phyloP scores from a whole-genome alignment of 1,140 invertebrate species.

The Musca vetustissima region DNA sequence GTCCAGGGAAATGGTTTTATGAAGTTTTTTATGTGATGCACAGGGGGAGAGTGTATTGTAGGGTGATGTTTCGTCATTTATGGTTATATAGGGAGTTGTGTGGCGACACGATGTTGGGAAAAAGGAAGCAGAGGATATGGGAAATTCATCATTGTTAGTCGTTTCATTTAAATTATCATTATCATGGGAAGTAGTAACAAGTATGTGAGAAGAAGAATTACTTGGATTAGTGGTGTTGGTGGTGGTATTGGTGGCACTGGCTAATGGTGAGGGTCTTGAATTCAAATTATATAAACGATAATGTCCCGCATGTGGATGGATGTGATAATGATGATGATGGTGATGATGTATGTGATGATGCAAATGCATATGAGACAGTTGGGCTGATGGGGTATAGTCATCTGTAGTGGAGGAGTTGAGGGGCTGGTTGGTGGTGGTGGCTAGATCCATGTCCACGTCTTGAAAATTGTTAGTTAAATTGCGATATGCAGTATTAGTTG shows the following conservation, averaged over 20 bases:
- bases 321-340: constrained; percentile 2
- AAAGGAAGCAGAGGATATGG: constrained; percentile 13
- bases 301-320: neutral
- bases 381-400: neutral
- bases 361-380: constrained; percentile 14
- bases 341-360: neutral
- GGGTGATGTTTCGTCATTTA: neutral
- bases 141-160: constrained; percentile 22
- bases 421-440: too few species aligned
- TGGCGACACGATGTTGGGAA: neutral
- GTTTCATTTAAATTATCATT: constrained; percentile 17
- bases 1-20: neutral
- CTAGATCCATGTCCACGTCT: too few species aligned
- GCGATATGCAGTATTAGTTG: constrained; percentile 1
- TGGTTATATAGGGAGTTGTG: constrained; percentile 4
- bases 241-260: neutral
- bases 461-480: neutral
- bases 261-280: neutral
- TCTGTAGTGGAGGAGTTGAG: neutral
- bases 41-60: neutral
- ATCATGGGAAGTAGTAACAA: constrained; percentile 20
- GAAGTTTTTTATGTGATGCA: neutral
- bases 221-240: constrained; percentile 28
- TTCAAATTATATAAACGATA: too few species aligned
- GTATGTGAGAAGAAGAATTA: constrained; percentile 31